phyloP scores from a whole-genome alignment of 2,797 vertebrate genomes.

The Brachyalestes nurse region DNA sequence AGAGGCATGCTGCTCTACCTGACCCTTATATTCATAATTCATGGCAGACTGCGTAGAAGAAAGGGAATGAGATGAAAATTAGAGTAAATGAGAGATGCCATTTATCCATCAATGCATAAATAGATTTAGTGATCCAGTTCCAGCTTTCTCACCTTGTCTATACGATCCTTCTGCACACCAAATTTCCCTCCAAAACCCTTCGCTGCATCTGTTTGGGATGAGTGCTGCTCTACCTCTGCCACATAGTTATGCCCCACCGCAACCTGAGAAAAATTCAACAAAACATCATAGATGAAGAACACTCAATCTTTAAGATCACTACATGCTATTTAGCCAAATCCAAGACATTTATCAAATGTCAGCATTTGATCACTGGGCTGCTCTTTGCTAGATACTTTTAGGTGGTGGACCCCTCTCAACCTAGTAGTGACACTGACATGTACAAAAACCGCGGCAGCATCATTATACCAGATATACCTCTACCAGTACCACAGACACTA shows the following conservation, averaged over 20 bases:
- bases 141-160: slow-evolving; percentile 84
- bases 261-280: slow-evolving; percentile 70
- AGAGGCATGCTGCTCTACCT: slow-evolving; percentile 89
- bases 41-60: slow-evolving; percentile 84
- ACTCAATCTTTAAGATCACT: too few species aligned
- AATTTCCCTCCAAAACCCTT: slow-evolving; percentile 94
- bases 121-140: background rate
- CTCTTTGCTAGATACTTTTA: too few species aligned
- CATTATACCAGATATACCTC: too few species aligned
- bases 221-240: slow-evolving; percentile 87
- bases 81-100: background rate
- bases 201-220: slow-evolving; percentile 92
- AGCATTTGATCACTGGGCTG: too few species aligned
- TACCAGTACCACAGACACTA: too few species aligned
- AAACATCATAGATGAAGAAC: background rate
- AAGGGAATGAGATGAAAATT: background rate
- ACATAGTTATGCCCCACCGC: slow-evolving; percentile 89
- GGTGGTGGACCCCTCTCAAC: too few species aligned
- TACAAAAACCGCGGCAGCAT: too few species aligned
- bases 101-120: background rate
- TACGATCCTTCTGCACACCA: slow-evolving; percentile 89
- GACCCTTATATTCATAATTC: slow-evolving; percentile 92
- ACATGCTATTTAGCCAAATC: too few species aligned
- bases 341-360: too few species aligned
- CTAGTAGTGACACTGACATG: too few species aligned